Evolutionary conservation across 2,113 vertebrate species (phyloP), one percentile per base, ranked within the genome.

Genomic region (Heteronetta atricapilla): DNA sequence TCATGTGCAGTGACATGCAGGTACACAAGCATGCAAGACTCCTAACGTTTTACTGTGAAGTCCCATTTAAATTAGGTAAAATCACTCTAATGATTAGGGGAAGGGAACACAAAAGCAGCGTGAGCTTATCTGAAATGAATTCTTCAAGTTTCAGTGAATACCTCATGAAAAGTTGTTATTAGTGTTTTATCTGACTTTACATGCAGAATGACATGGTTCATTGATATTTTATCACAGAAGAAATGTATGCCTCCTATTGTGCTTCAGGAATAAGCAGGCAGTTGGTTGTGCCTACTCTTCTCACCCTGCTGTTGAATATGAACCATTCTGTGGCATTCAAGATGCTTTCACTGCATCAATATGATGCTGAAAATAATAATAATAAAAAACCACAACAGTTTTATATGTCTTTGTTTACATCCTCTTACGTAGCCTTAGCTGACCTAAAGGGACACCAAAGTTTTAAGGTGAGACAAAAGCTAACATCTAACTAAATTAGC

Each of bases 181-280:
- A 3, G n/a, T 63, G 22, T 95, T 96, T 89, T 82, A 88, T 93
- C 89, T 89, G 60, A 18, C 42, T 95, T 59, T 77, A 86, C 89
- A 83, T 81, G 82, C 79, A 88, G 85, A 86, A 91, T 93, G 83
- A 89, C 73, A 94, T 5, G 69, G 44, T 53, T 96, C 94, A 94
- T 83, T 38, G 95, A 90, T 95, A 92, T 95, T 96, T 97, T 95
- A 96, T 95, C 90, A 93, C 64, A 94, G 86, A 48, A 48, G 56
- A 92, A 88, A 79, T 34, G 6, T 28, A 9, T 76, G 62, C 90
- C 92, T 93, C 94, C 94, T 68, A 86, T 91, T 91, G 93, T 93
- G 95, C 58, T 38, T 82, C 58, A 64, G 78, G 79, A 90, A 86
- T 23, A 86, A 58, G 81, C 62, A 79, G 68, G 25, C 64, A 68